These are phyloP conservation scores for Emys orbicularis DNA, from an alignment of 2,797 vertebrate species.

Conservation along the genomic window DNA sequence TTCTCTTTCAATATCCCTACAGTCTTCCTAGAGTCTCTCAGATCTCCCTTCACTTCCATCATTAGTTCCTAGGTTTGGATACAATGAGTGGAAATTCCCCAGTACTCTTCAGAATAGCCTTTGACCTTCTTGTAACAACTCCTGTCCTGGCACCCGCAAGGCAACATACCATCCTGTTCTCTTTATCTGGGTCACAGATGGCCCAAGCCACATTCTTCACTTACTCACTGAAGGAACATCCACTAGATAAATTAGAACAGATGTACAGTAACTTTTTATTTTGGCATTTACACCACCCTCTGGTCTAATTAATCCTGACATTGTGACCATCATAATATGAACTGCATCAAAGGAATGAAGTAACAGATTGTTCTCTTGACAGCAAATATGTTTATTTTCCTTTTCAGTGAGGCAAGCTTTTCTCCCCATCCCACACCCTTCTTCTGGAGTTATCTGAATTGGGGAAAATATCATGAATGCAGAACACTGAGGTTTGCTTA, in stretches of 20 bases:
- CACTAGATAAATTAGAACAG: slow-evolving; percentile 75
- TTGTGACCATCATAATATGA: slow-evolving; percentile 52
- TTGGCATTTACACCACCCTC: slow-evolving; percentile 67
- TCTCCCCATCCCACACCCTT: slow-evolving; percentile 16
- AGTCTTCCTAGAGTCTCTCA: background rate
- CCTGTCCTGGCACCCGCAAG: slow-evolving; percentile 52
- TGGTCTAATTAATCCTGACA: slow-evolving; percentile 77
- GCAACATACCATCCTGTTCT: slow-evolving; percentile 50
- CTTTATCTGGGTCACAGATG: slow-evolving; percentile 83
- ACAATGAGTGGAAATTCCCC: slow-evolving; percentile 19
- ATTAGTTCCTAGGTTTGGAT: background rate
- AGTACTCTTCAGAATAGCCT: background rate
- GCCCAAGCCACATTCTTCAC: slow-evolving; percentile 67
- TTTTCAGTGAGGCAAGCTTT: slow-evolving; percentile 19
- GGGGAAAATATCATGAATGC: background rate
- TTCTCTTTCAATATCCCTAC: background rate
- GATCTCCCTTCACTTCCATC: background rate
- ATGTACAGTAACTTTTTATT: slow-evolving; percentile 64
- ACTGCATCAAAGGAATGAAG: slow-evolving; percentile 59
- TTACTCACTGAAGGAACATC: slow-evolving; percentile 62
- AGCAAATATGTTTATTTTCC: slow-evolving; percentile 64
- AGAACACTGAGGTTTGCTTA: background rate
- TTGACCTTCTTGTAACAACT: slow-evolving; percentile 65
- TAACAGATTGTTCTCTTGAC: slow-evolving; percentile 53
- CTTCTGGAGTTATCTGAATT: background rate